Evolutionary conservation across 2,888 invertebrate genomes (phyloP), one percentile per base, ranked within the genome.

Genomic region (Tipula confusa): DNA sequence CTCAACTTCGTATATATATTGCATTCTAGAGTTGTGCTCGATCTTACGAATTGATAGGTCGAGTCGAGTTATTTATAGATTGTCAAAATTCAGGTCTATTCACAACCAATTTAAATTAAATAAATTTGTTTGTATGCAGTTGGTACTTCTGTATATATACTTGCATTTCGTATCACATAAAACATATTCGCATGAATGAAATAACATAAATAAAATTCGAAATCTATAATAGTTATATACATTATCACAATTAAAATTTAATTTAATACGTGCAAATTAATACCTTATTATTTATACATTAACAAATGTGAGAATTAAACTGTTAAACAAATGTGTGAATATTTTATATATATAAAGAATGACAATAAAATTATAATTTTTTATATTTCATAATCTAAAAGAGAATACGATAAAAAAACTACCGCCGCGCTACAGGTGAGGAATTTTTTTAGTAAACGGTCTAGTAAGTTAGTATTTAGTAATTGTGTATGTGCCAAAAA

Each of bases 401-500:
- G 38, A 43, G n/a, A 36, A 15, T 43, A 43, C 43, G 43, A 43
- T 3, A 43, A 80, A 80, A 43, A 64, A 64, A 7, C 64, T 24
- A 64, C 24, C 64, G 64, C 6, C 64, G 84, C 84, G 84, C 84
- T 80, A 48, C 33, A 43, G 81, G 81, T 82, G 85, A 84, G 83
- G 84, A 85, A 85, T 85, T 83, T 83, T 0, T 1, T 11, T 83
- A 84, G 18, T 24, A 82, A 82, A n/a, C n/a, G n/a, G n/a, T n/a
- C 43, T 79, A 84, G 81, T 84, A 83, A 84, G n/a, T n/a, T n/a
- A n/a, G n/a, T n/a, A n/a, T n/a, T n/a, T n/a, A n/a, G n/a, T n/a
- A n/a, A n/a, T n/a, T n/a, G n/a, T n/a, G n/a, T n/a, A 84, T 85
- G 84, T 85, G 84, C 84, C 84, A 85, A 84, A 84, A 84, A 84